Percentiles rank a stretch among this genome's conserved stretches.
phyloP scores from a whole-genome alignment of 2,113 vertebrate genomes.

The Crotalus tigris region DNA sequence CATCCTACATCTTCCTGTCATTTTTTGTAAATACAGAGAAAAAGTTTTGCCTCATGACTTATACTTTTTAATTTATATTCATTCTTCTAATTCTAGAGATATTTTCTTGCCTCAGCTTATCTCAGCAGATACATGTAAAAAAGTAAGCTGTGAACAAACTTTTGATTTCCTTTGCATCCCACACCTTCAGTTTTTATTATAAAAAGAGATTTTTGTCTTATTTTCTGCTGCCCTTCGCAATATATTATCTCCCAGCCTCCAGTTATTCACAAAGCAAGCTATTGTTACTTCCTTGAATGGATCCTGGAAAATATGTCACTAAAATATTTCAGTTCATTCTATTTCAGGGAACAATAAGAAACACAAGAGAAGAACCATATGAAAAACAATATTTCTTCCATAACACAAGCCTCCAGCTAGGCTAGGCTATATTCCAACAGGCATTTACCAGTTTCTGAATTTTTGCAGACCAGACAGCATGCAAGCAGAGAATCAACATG shows the following conservation, averaged over 20 bases:
- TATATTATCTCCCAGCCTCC: conserved; percentile 2
- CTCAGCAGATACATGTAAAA: neutral
- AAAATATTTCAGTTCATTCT: conserved; percentile 20
- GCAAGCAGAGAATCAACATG: neutral
- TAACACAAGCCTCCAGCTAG: neutral
- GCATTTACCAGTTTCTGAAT: conserved; percentile 21
- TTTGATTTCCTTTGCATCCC: neutral
- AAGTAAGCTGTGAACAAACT: neutral
- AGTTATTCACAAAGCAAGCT: conserved; percentile 14
- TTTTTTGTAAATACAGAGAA: neutral
- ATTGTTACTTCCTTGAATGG: conserved; percentile 22
- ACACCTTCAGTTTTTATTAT: neutral
- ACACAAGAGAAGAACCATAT: neutral
- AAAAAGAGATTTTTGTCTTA: conserved; percentile 3
- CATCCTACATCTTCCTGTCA: neutral
- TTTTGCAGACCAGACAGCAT: neutral
- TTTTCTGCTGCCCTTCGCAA: neutral
- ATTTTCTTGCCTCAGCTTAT: neutral
- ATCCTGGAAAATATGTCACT: conserved; percentile 23
- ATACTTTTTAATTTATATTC: neutral
- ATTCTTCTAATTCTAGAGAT: neutral
- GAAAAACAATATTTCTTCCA: conserved; percentile 5
- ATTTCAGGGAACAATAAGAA: neutral
- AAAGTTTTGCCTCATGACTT: neutral
- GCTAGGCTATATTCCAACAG: conserved; percentile 33